These are phyloP conservation scores for Syngnathus typhle DNA, from an alignment of 2,113 vertebrate genomes.

Conservation along the genomic window DNA sequence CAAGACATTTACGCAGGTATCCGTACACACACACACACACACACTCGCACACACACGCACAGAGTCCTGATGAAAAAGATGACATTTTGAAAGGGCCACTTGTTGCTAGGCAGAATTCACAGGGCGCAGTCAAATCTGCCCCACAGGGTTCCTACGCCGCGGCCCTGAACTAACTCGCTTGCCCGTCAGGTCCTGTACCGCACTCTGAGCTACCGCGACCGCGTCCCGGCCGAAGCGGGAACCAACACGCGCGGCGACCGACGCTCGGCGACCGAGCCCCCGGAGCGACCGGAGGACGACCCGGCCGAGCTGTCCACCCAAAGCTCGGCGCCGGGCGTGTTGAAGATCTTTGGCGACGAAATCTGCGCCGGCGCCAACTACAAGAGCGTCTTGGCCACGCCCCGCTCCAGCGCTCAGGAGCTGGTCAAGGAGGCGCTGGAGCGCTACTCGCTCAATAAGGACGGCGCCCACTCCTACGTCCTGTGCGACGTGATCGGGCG, in stretches of 20 bases:
- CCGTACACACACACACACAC: neutral
- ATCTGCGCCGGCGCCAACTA: slow-evolving; percentile 89
- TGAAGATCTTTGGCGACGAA: slow-evolving; percentile 92
- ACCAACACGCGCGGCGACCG: slow-evolving; percentile 64
- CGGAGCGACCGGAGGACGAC: slow-evolving; percentile 72
- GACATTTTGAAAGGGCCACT: neutral
- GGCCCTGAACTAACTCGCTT: neutral
- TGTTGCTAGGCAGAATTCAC: neutral
- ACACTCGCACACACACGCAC: neutral
- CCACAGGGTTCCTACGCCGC: neutral
- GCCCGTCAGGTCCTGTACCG: slow-evolving; percentile 75
- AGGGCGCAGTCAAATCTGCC: neutral
- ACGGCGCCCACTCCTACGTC: slow-evolving; percentile 72
- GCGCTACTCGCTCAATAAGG: slow-evolving; percentile 84
- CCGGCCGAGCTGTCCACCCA: slow-evolving; percentile 90
- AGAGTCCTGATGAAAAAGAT: neutral
- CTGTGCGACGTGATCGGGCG: slow-evolving; percentile 88
- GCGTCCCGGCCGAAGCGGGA: slow-evolving; percentile 57
- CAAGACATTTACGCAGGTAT: slow-evolving; percentile 80
- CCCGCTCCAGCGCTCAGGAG: slow-evolving; percentile 81
- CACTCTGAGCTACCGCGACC: slow-evolving; percentile 86
- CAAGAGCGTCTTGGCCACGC: slow-evolving; percentile 91
- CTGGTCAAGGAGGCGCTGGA: slow-evolving; percentile 91
- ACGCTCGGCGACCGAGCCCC: slow-evolving; percentile 62
- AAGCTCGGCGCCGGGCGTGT: slow-evolving; percentile 84